Base-by-base conservation (phyloP, 2,113 vertebrate species). In the Pangasianodon hypophthalmus region DNA sequence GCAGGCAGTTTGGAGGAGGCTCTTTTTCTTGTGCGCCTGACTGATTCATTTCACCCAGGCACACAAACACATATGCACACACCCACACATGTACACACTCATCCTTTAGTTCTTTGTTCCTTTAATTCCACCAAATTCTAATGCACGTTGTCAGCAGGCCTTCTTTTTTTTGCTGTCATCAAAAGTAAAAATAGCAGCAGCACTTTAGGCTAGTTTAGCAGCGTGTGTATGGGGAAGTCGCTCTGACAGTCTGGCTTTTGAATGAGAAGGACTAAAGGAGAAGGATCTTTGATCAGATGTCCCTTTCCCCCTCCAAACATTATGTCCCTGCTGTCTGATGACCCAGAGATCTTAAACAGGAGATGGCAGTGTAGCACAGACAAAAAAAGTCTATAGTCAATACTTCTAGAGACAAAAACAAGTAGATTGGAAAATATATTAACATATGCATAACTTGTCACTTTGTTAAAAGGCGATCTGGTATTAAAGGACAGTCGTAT, bases 131-230 rank as follows among this genome's bases (percentile, higher is more conserved):
- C 92, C 90, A 62, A 46, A 92, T 91, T 87, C 87, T 83, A 92
- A 92, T 90, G 90, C 89, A 91, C 89, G 84, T 86, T 69, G 91
- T 84, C 94, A 93, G 93, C 90, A 94, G 92, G 94, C 94, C 89
- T 91, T 91, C 90, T 92, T 91, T 89, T 46, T 77, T 93, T 94
- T 91, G 91, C 91, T 84, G 85, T 89, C 89, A 82, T 94, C 92
- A 93, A 92, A 93, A 93, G 94, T 95, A 95, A 96, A 96, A 96
- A 96, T 96, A 95, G 95, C 94, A 95, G 95, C 93, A 95, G 67
- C 94, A 94, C 95, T 96, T 94, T 93, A 93, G 94, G 95, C 93
- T 94, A 95, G 94, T 96, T 96, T 95, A 93, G 94, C 94, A 90
- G 93, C 92, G 81, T 95, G 94, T 94, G 94, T 95, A 90, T 83